Evolutionary conservation across 2,113 vertebrate species (phyloP), one percentile per base, ranked within the genome.

Genomic region (Antennarius striatus): DNA sequence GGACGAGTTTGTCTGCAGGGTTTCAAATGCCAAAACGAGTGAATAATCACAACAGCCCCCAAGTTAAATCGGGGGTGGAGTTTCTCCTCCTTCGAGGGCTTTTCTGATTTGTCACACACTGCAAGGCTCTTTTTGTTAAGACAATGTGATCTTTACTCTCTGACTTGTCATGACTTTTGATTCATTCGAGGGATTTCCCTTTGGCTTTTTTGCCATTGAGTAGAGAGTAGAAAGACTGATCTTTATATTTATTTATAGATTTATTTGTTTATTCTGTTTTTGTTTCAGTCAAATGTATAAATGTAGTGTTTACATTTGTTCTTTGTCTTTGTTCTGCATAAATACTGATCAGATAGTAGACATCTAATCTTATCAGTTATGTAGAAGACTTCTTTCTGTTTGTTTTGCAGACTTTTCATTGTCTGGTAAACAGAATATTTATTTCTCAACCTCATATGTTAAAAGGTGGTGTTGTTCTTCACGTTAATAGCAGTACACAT

Each of bases 1-100:
- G 82, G 84, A 83, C 71, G 73, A 49, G 84, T 87, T 76, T 87
- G 87, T 88, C 71, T 55, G 67, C 67, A 17, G 76, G 61, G 67
- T 72, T 87, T 83, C 71, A 83, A 87, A 80, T 68, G n/a, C 57
- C 55, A 75, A 40, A 73, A 68, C 45, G 50, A 67, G 66, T 86
- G 83, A 84, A 88, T 84, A 84, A 83, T 83, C 71, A 70, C 73
- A 75, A 30, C 61, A 59, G 58, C 76, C 79, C 65, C 77, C 73
- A 60, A 68, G 56, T 82, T 68, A 75, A 79, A 79, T 70, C 65
- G 36, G 4, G 77, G 81, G 77, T 75, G 80, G 77, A 68, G 83
- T 76, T 81, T 65, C 47, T 62, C 56, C 55, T 81, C 63, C 73
- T 72, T 78, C 73, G 36, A 74, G 76, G 68, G 76, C 68, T 60